These are phyloP conservation scores for Sinonovacula constricta DNA, from an alignment of 1,140 invertebrate genomes.

Conservation along the genomic window DNA sequence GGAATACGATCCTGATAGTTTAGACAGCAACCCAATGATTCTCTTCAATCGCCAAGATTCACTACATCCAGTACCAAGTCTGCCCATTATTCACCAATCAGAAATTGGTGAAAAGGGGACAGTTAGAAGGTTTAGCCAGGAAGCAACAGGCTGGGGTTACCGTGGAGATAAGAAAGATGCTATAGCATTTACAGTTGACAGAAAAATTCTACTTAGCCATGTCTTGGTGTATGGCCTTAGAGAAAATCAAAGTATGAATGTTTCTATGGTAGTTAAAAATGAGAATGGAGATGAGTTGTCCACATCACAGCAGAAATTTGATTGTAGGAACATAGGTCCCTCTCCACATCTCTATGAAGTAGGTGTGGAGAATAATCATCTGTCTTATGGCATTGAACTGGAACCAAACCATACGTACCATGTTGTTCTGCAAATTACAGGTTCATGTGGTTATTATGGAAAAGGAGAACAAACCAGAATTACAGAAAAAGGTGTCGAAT, in stretches of 20 bases:
- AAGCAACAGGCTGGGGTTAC: slow-evolving; percentile 33
- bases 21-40: too few species aligned
- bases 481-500: slow-evolving; percentile 5
- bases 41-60: too few species aligned
- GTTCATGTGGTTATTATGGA: slow-evolving; percentile 30
- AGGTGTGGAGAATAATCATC: slow-evolving; percentile 31
- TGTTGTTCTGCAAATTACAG: slow-evolving; percentile 23
- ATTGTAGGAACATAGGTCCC: not conserved
- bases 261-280: slow-evolving; percentile 3
- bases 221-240: slow-evolving; percentile 27
- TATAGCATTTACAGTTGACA: not conserved
- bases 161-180: slow-evolving; percentile 39
- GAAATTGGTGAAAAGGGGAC: not conserved
- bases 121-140: slow-evolving; percentile 20
- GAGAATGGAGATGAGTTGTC: not conserved
- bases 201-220: slow-evolving; percentile 19
- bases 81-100: slow-evolving; percentile 20
- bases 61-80: not conserved
- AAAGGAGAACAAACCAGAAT: slow-evolving; percentile 24
- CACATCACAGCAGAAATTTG: not conserved
- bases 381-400: slow-evolving; percentile 21
- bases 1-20: too few species aligned
- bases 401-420: slow-evolving; percentile 28
- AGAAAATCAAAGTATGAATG: slow-evolving; percentile 22
- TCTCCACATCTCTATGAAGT: slow-evolving; percentile 17